Percentiles rank a stretch among this genome's conserved stretches.
Evolutionary conservation across 2,113 vertebrate species (phyloP).

Genomic region (Corythoichthys haematopterus): DNA sequence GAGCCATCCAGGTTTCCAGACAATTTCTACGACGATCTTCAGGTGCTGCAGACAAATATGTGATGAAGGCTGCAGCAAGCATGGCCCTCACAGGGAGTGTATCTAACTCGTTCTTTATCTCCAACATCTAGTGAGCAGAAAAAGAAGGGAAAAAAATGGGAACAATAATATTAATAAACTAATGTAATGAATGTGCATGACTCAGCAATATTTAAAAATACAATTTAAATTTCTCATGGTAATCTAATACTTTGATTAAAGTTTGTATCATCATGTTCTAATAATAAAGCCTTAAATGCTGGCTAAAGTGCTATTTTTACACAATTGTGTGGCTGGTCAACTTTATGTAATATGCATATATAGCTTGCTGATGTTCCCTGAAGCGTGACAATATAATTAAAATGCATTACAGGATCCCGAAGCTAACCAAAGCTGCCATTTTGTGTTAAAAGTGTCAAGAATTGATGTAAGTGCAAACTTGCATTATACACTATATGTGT

Average conservation of each 20-base stretch:
- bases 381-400: constrained; percentile 26
- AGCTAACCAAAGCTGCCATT: constrained; percentile 15
- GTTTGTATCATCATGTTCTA: not conserved
- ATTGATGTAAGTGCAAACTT: constrained; percentile 6
- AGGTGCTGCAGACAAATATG: constrained; percentile 88
- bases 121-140: constrained; percentile 78
- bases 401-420: not conserved
- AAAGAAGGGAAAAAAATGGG: constrained; percentile 6
- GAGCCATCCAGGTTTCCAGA: constrained; percentile 86
- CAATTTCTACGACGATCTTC: constrained; percentile 83
- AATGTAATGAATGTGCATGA: not conserved
- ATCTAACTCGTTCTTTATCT: constrained; percentile 86
- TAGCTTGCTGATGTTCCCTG: not conserved
- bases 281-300: not conserved
- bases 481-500: constrained; percentile 1
- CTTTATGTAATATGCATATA: not conserved
- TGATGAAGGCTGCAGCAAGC: constrained; percentile 92
- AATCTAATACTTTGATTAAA: not conserved
- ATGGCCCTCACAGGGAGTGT: constrained; percentile 85
- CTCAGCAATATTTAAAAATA: not conserved
- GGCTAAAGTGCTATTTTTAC: not conserved
- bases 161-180: not conserved
- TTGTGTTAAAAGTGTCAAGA: constrained; percentile 3
- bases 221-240: not conserved
- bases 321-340: not conserved